phyloP scores from a whole-genome alignment of 2,888 invertebrate genomes.

The Idaea dimidiata region DNA sequence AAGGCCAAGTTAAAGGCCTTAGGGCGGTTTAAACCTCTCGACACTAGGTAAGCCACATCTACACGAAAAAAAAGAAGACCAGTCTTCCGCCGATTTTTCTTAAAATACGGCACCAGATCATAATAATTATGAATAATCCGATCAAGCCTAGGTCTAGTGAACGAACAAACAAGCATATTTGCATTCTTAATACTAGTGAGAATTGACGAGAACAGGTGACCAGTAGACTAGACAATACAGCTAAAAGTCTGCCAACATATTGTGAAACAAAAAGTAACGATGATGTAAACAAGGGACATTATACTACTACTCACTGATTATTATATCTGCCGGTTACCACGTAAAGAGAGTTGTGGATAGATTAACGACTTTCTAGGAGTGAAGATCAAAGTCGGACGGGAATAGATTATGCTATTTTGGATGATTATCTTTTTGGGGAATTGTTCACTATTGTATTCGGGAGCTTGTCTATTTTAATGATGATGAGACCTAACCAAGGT shows the following conservation, averaged over 20 bases:
- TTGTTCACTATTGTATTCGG: not conserved
- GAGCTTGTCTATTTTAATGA: not conserved
- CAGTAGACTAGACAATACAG: not conserved
- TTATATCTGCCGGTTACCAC: not conserved
- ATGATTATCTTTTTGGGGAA: not conserved
- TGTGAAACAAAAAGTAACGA: conserved; percentile 1
- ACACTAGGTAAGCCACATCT: no score
- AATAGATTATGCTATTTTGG: not conserved
- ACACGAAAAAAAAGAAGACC: no score
- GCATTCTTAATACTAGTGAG: not conserved
- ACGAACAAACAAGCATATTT: not conserved
- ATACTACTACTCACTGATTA: not conserved
- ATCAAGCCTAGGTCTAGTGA: not conserved
- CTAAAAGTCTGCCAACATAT: not conserved
- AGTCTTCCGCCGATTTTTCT: no score
- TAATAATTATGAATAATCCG: no score
- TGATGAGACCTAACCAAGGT: not conserved
- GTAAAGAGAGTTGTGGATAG: not conserved
- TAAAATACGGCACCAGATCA: no score
- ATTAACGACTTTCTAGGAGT: not conserved
- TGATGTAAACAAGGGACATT: not conserved
- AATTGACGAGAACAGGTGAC: not conserved
- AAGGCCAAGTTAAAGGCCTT: no score
- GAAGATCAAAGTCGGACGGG: not conserved
- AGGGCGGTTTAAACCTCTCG: no score